Conservation (phyloP, 2,888 invertebrate species). For the Plusia festucae region DNA sequence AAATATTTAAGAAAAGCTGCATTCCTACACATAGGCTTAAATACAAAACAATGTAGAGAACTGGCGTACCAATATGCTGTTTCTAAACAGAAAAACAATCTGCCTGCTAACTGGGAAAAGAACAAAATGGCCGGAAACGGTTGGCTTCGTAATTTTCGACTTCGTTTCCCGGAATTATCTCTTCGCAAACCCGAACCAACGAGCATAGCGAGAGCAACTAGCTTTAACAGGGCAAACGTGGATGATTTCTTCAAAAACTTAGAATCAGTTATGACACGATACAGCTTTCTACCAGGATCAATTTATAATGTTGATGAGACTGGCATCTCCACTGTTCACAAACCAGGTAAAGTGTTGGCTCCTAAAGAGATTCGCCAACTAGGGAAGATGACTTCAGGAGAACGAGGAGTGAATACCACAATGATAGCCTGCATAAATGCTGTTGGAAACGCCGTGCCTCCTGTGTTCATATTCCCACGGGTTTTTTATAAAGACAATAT, state of each 20-base stretch:
- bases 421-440: too few species aligned
- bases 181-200: constrained; percentile 32
- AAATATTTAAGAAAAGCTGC: constrained; percentile 50
- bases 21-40: constrained; percentile 5
- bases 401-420: constrained; percentile 11
- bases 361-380: constrained; percentile 35
- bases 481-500: constrained; percentile 50
- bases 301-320: constrained; percentile 35
- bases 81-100: too few species aligned
- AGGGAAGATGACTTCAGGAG: constrained; percentile 22
- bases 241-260: constrained; percentile 7
- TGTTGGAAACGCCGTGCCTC: constrained; percentile 14
- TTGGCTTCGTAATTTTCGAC: constrained; percentile 24
- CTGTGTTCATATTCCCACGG: constrained; percentile 11
- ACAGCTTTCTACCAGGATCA: constrained; percentile 21
- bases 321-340: constrained; percentile 41
- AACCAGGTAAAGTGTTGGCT: constrained; percentile 38
- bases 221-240: constrained; percentile 30
- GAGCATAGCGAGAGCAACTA: constrained; percentile 39
- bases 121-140: neutral
- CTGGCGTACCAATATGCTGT: too few species aligned
- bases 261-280: constrained; percentile 10
- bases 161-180: constrained; percentile 21
- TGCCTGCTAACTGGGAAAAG: too few species aligned
- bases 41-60: too few species aligned